These are phyloP conservation scores for Micrasema minimum DNA, from an alignment of 1,140 invertebrate species.

Conservation along the genomic window DNA sequence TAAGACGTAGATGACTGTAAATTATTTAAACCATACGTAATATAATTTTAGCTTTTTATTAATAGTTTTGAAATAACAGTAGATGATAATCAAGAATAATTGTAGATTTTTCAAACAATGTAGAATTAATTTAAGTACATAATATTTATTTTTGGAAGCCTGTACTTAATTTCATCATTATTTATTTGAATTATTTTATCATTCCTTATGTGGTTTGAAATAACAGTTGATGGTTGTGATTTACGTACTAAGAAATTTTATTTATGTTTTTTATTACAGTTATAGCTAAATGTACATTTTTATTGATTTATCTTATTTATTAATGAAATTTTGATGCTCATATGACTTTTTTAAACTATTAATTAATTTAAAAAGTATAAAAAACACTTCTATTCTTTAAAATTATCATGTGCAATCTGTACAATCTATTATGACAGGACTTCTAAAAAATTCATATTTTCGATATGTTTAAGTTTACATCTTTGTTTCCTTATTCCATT, in stretches of 20 bases:
- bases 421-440: too few species aligned
- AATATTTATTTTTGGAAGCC: not conserved
- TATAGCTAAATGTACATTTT: too few species aligned
- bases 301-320: not conserved
- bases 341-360: too few species aligned
- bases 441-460: too few species aligned
- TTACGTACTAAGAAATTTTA: constrained; percentile 25
- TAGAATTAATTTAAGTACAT: constrained; percentile 4
- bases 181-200: not conserved
- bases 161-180: not conserved
- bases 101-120: constrained; percentile 39
- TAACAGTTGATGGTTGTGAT: constrained; percentile 47
- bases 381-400: too few species aligned
- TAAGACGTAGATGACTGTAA: constrained; percentile 30
- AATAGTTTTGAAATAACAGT: constrained; percentile 37
- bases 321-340: too few species aligned
- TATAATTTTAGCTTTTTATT: constrained; percentile 47
- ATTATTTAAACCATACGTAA: constrained; percentile 18
- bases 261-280: constrained; percentile 1
- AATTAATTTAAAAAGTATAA: too few species aligned
- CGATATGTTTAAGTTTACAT: too few species aligned
- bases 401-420: too few species aligned
- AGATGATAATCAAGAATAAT: constrained; percentile 13
- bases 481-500: not conserved
- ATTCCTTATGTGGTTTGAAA: constrained; percentile 24